A percentile compares a stretch with the other conserved stretches of the same genome.
phyloP scores from a whole-genome alignment of 1,140 invertebrate genomes.

The Formica exsecta region DNA sequence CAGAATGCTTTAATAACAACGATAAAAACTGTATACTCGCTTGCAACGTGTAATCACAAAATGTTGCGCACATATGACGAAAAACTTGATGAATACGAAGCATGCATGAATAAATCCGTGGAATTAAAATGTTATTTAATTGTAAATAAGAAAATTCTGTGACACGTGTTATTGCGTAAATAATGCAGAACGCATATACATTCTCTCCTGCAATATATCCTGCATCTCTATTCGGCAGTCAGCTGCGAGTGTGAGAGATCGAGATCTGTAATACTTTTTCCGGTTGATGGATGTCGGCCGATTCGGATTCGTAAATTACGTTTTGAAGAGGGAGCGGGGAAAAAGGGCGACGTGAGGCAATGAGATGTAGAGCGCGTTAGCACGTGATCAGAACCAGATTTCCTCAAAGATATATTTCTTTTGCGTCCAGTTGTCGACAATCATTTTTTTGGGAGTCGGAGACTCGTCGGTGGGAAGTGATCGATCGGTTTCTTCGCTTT shows the following conservation, averaged over 20 bases:
- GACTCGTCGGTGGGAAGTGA: conserved; percentile 57
- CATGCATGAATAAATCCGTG: not conserved
- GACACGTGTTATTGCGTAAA: not conserved
- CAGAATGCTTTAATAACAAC: conserved; percentile 5
- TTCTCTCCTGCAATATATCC: not conserved
- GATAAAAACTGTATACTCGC: conserved; percentile 3
- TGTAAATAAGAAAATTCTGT: not conserved
- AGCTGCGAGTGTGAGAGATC: conserved; percentile 38
- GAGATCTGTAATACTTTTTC: conserved; percentile 62
- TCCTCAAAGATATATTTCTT: conserved; percentile 66
- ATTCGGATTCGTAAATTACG: conserved; percentile 75
- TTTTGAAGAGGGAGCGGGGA: conserved; percentile 69
- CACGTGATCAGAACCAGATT: conserved; percentile 74
- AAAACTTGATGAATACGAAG: conserved; percentile 31
- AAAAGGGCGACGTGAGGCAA: conserved; percentile 8
- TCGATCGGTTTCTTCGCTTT: conserved; percentile 69
- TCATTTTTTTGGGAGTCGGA: conserved; percentile 61
- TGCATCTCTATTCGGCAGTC: conserved; percentile 43
- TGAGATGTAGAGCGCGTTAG: conserved; percentile 35
- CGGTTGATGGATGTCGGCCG: conserved; percentile 70
- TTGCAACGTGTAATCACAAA: not conserved
- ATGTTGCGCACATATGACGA: not conserved
- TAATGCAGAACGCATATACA: conserved; percentile 3
- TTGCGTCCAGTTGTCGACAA: conserved; percentile 57
- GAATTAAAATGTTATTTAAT: conserved; percentile 6